Conservation (phyloP, 1,140 invertebrate species). For the Drosophila malerkotliana region DNA sequence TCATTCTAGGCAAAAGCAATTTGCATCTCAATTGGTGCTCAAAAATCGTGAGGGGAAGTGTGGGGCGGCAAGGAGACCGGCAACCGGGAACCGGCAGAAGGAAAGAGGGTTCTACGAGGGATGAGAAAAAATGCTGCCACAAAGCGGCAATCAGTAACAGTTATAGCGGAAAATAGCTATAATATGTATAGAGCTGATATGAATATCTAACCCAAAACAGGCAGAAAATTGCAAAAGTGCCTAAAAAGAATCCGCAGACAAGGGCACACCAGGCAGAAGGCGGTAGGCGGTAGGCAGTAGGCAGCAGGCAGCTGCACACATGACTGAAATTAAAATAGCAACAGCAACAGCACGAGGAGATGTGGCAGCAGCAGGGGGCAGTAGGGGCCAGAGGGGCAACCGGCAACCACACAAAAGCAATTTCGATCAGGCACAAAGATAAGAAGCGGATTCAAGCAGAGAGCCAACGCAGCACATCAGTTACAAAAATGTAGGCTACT, state of each 20-base stretch:
- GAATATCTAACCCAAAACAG: slow-evolving; percentile 71
- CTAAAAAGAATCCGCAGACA: slow-evolving; percentile 54
- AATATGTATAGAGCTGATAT: slow-evolving; percentile 75
- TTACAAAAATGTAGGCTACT: slow-evolving; percentile 77
- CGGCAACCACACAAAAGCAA: slow-evolving; percentile 77
- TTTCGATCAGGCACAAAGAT: slow-evolving; percentile 79
- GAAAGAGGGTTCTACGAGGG: neutral
- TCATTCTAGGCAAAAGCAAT: slow-evolving; percentile 75
- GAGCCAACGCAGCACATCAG: slow-evolving; percentile 74
- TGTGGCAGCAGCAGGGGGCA: slow-evolving; percentile 4
- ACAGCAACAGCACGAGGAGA: slow-evolving; percentile 36
- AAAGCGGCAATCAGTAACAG: slow-evolving; percentile 78
- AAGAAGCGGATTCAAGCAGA: slow-evolving; percentile 55
- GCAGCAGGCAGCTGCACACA: slow-evolving; percentile 61
- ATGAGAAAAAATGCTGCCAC: slow-evolving; percentile 52
- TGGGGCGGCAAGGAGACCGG: neutral
- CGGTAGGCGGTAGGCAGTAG: slow-evolving; percentile 27
- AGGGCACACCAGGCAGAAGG: slow-evolving; percentile 20
- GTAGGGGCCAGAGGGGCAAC: slow-evolving; percentile 8
- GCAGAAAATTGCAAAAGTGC: slow-evolving; percentile 72
- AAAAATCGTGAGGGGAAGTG: slow-evolving; percentile 36
- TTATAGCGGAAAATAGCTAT: slow-evolving; percentile 80
- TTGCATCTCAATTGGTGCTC: slow-evolving; percentile 74
- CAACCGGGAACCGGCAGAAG: neutral
- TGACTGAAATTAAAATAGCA: slow-evolving; percentile 77